Evolutionary conservation across 2,888 invertebrate genomes (phyloP).

Genomic region (Plebejus melissa): DNA sequence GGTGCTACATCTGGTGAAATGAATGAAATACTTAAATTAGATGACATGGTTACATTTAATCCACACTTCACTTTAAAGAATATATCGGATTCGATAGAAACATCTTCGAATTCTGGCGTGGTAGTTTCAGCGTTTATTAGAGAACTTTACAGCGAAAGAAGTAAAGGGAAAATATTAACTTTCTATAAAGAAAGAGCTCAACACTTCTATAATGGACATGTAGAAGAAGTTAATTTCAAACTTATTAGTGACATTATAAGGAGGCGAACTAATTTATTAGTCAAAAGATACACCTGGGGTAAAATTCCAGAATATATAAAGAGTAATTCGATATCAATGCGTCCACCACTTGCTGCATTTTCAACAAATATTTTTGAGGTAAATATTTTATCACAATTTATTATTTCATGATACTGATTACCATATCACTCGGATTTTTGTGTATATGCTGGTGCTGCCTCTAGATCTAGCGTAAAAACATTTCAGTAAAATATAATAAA

Average conservation of each 20-base stretch:
- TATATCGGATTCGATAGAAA: constrained; percentile 88
- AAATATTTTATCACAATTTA: constrained; percentile 39
- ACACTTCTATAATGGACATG: constrained; percentile 92
- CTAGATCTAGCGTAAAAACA: too few species aligned
- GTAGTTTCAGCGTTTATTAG: constrained; percentile 89
- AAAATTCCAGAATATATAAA: constrained; percentile 87
- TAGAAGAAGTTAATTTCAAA: constrained; percentile 91
- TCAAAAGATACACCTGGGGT: constrained; percentile 88
- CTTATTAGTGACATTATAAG: constrained; percentile 90
- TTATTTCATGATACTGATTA: too few species aligned
- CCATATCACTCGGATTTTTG: too few species aligned
- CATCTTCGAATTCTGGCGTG: constrained; percentile 83
- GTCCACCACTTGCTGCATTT: constrained; percentile 88
- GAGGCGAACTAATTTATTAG: constrained; percentile 87
- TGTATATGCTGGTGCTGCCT: too few species aligned
- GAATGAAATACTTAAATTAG: constrained; percentile 90
- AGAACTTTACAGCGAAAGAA: constrained; percentile 89
- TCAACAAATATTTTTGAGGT: constrained; percentile 90
- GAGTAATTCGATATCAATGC: constrained; percentile 83
- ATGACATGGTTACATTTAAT: constrained; percentile 94
- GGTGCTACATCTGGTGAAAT: constrained; percentile 94
- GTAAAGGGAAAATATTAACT: constrained; percentile 87
- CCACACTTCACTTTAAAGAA: constrained; percentile 92
- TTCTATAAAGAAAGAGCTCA: constrained; percentile 93
- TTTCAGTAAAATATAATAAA: too few species aligned